Percentiles rank a stretch among this genome's conserved stretches.
These are phyloP conservation scores for Rapana venosa DNA, from an alignment of 2,888 invertebrate genomes.

Conservation along the genomic window DNA sequence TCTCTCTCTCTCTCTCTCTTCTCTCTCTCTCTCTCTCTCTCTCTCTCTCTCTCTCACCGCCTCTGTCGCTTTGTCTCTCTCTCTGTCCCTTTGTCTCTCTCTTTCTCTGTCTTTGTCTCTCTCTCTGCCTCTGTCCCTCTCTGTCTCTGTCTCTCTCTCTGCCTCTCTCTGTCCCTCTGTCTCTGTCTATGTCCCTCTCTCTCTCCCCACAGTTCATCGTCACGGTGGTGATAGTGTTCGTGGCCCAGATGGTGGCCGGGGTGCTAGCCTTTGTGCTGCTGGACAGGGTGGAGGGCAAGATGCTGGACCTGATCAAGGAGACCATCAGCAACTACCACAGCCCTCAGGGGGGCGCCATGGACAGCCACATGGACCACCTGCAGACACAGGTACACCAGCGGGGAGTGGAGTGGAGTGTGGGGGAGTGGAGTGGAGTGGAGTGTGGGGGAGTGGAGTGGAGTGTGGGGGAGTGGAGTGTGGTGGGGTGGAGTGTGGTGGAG, in stretches of 20 bases:
- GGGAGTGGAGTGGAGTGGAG: no score
- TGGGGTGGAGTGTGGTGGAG: no score
- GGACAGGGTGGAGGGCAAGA: constrained; percentile 53
- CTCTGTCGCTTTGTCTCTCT: constrained; percentile 27
- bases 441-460: no score
- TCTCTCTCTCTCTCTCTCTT: no score
- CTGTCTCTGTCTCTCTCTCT: not conserved
- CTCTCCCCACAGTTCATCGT: constrained; percentile 51
- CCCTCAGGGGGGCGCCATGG: no score
- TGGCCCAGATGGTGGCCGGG: constrained; percentile 57
- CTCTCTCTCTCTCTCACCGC: constrained; percentile 16
- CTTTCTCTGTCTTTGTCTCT: not conserved
- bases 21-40: no score
- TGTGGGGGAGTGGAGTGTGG: no score
- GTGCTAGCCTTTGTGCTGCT: constrained; percentile 59
- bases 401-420: no score
- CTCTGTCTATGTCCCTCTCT: not conserved
- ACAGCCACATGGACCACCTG: no score
- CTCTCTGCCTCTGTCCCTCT: not conserved
- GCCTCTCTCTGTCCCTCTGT: not conserved
- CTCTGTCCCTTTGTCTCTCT: not conserved
- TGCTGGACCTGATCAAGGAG: constrained; percentile 51
- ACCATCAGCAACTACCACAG: constrained; percentile 43
- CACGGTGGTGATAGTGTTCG: constrained; percentile 55
- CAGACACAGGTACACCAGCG: no score